Base-by-base conservation (phyloP, 2,888 invertebrate genomes). In the Cacoxenus indagator region DNA sequence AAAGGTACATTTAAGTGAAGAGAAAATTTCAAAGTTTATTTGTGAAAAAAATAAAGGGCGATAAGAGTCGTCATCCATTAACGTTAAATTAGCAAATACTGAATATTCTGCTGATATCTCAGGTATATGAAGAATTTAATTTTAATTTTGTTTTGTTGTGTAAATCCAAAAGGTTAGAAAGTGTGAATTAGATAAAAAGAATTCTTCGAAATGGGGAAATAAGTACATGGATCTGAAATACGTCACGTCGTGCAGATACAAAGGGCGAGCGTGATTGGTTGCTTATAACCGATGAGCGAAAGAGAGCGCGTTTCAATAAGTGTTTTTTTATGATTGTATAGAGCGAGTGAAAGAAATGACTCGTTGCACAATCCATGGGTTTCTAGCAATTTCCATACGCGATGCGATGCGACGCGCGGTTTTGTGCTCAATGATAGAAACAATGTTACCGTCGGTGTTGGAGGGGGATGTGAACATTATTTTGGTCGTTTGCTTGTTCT, bases 331-430 rank as follows among this genome's bases (percentile, higher is more conserved):
- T 57, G 57, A 26, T 24, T 8, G 17, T 8, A 37, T 14, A 9
- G 67, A 59, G 48, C 22, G 31, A 67, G 22, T 66, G 27, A 11
- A 27, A 5, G 17, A 55, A 59, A 26, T n/a, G 31, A 19, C 70
- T 68, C 74, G 75, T 79, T 81, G 80, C 80, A 81, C 80, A 81
- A 81, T 82, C 73, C 55, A 69, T 70, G 68, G 76, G 4, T 69
- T 80, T 81, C 80, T 81, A 81, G 80, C 74, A 81, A 70, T 69
- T 81, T 81, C 80, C 73, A 83, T 70, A 29, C 57, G 66, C 64
- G 65, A 55, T 68, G 6, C 48, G 48, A 43, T n/a, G n/a, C 0
- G 11, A 5, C 45, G 0, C 14, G 2, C 45, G 45, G 45, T n/a
- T n/a, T n/a, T n/a, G n/a, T 9, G 31, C 9, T 31, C 31, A 31